Evolutionary conservation across 2,888 invertebrate species (phyloP), one percentile per base, ranked within the genome.

Genomic region (Ommatoiulus sabulosus): DNA sequence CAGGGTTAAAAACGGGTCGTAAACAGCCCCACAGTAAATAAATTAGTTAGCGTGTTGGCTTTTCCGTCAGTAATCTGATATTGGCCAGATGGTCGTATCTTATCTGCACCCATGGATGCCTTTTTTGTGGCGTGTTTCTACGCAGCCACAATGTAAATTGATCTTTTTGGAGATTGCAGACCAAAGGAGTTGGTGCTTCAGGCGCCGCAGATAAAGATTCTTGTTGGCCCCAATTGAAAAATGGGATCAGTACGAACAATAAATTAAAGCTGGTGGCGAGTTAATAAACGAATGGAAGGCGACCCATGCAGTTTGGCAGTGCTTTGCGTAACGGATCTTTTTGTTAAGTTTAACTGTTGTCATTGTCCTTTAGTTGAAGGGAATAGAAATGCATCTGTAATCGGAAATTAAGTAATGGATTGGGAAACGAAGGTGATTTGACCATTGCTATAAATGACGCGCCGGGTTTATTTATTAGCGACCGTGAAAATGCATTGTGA

Each of bases 1-100:
- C 24, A n/a, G 63, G 63, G 63, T 63, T 63, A n/a, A n/a, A 35
- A 63, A 63, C n/a, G 20, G 20, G 72, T 72, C 72, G n/a, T 72
- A 72, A 72, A 72, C 72, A 72, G 72, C 12, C 24, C 72, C 72
- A 24, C 72, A 72, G 72, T 72, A n/a, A n/a, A 72, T 72, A 72
- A 72, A 72, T 72, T 24, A 72, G 72, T n/a, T n/a, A 12, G 72
- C 72, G 72, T 72, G 72, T 72, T 72, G 72, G 72, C 24, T n/a
- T 72, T 72, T 24, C 12, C n/a, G 24, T 24, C 24, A 3, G 72
- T 72, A 72, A 72, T 72, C 72, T 72, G 72, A 72, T 72, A 72
- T 72, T 72, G 72, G 24, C 72, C 72, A 72, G 72, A 72, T 72
- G 72, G 72, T n/a, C 72, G 10, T 10, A 72, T 72, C 72, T 72